phyloP scores from a whole-genome alignment of 2,797 vertebrate genomes.

The Coreius guichenoti region DNA sequence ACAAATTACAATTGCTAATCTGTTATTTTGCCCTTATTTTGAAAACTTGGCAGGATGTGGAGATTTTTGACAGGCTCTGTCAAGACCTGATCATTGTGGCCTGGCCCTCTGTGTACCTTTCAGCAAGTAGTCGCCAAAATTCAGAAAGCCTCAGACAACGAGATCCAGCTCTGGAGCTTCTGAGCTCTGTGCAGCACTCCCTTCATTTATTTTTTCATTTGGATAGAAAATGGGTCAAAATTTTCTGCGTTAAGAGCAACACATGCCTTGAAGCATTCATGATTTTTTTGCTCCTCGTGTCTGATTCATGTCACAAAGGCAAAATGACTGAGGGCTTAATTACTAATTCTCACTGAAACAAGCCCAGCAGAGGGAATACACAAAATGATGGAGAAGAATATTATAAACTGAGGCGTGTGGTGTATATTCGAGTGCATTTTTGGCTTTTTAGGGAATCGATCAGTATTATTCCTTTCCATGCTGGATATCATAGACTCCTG shows the following conservation, averaged over 20 bases:
- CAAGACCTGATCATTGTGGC: conserved; percentile 39
- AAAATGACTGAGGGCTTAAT: conserved; percentile 1
- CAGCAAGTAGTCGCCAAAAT: conserved; percentile 7
- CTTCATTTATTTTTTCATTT: conserved; percentile 39
- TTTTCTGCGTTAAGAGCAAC: conserved; percentile 40
- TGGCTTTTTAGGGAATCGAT: background rate
- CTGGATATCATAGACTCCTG: conserved; percentile 1
- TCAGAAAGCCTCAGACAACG: background rate
- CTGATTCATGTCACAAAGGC: background rate
- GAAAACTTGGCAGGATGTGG: conserved; percentile 45
- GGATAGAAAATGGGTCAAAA: conserved; percentile 69
- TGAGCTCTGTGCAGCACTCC: background rate
- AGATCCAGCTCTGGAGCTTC: conserved; percentile 11
- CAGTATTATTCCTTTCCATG: background rate
- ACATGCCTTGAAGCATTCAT: conserved; percentile 41
- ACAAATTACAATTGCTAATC: conserved; percentile 81
- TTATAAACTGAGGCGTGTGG: background rate
- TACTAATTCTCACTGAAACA: background rate
- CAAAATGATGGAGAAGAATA: background rate
- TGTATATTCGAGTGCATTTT: background rate
- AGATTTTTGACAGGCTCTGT: conserved; percentile 53
- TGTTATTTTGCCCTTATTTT: conserved; percentile 75
- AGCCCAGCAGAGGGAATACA: background rate
- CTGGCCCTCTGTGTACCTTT: conserved; percentile 25
- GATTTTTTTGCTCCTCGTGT: conserved; percentile 6